Percentiles rank a stretch among this genome's conserved stretches.
Evolutionary conservation across 2,113 vertebrate genomes (phyloP).

Genomic region (Syngnathus scovelli): DNA sequence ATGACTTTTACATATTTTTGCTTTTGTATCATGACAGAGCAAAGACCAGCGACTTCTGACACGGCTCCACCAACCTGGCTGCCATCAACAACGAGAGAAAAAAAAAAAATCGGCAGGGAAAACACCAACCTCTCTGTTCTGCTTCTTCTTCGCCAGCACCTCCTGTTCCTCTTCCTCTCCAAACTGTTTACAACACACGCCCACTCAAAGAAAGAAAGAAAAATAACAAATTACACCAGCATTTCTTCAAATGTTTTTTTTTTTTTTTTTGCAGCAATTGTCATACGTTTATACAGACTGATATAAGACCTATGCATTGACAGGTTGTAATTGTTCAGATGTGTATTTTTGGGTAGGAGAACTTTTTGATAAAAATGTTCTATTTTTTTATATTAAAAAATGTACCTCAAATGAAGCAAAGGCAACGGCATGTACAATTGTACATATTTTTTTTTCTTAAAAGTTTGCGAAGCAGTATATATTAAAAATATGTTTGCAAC

Average conservation of each 20-base stretch:
- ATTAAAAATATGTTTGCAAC: constrained; percentile 40
- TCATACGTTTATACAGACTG: constrained; percentile 29
- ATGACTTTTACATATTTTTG: neutral
- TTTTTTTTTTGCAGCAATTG: constrained; percentile 21
- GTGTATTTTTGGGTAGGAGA: constrained; percentile 66
- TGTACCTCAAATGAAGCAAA: constrained; percentile 67
- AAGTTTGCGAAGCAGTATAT: neutral
- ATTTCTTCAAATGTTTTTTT: constrained; percentile 5
- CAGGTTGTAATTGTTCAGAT: constrained; percentile 42
- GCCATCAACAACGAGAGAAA: constrained; percentile 15
- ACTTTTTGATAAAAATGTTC: constrained; percentile 49
- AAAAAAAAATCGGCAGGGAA: constrained; percentile 56
- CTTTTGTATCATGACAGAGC: constrained; percentile 53
- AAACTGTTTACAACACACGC: constrained; percentile 66
- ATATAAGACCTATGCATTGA: constrained; percentile 55
- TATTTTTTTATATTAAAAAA: constrained; percentile 69
- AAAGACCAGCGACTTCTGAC: constrained; percentile 70
- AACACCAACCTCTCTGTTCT: constrained; percentile 34
- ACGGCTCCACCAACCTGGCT: constrained; percentile 11
- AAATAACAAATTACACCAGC: constrained; percentile 60
- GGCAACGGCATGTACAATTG: constrained; percentile 60
- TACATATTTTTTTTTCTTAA: constrained; percentile 66
- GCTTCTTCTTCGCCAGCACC: constrained; percentile 2
- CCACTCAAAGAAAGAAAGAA: constrained; percentile 47
- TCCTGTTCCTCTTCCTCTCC: constrained; percentile 9